Evolutionary conservation across 37 sponge, comb jelly and placozoan genomes (phyloP).

Genomic region (Aphrocallistes beatrix): DNA sequence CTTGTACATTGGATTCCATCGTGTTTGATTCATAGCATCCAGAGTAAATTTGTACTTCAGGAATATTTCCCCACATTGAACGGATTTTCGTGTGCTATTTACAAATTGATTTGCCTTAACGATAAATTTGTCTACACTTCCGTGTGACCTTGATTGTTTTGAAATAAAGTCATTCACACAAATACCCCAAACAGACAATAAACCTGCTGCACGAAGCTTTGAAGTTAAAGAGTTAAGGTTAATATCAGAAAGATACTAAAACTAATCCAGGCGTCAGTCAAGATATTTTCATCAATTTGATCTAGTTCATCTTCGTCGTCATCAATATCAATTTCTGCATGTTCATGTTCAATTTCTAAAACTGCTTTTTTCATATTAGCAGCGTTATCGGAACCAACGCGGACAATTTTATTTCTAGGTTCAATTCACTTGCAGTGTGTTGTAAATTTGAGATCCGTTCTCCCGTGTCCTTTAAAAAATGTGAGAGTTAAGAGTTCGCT

Average conservation of each 20-base stretch:
- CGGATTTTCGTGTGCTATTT: conserved; percentile 9
- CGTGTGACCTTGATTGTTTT: conserved; percentile 11
- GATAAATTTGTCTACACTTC: conserved; percentile 18
- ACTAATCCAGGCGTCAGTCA: conserved; percentile 4
- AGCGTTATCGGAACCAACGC: conserved; percentile 14
- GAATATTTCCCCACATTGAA: conserved; percentile 19
- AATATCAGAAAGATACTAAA: conserved; percentile 1
- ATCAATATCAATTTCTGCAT: conserved; percentile 12
- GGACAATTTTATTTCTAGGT: conserved; percentile 9
- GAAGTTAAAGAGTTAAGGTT: conserved; percentile 18
- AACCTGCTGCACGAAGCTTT: conserved; percentile 19
- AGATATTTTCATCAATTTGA: background rate
- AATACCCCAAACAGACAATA: conserved; percentile 4
- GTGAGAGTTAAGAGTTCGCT: conserved; percentile 19
- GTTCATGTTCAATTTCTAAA: conserved; percentile 20
- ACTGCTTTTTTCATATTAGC: conserved; percentile 17
- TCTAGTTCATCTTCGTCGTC: conserved; percentile 10
- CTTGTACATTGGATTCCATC: conserved; percentile 13
- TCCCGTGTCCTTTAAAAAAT: background rate
- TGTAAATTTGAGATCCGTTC: background rate
- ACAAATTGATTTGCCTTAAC: conserved; percentile 9
- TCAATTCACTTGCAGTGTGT: background rate
- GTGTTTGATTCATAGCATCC: conserved; percentile 15
- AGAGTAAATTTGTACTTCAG: conserved; percentile 16
- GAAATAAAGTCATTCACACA: background rate